Percentiles rank a stretch among this genome's conserved stretches.
These are phyloP conservation scores for Oxyruncus cristatus DNA, from an alignment of 2,113 vertebrate species.

Conservation along the genomic window DNA sequence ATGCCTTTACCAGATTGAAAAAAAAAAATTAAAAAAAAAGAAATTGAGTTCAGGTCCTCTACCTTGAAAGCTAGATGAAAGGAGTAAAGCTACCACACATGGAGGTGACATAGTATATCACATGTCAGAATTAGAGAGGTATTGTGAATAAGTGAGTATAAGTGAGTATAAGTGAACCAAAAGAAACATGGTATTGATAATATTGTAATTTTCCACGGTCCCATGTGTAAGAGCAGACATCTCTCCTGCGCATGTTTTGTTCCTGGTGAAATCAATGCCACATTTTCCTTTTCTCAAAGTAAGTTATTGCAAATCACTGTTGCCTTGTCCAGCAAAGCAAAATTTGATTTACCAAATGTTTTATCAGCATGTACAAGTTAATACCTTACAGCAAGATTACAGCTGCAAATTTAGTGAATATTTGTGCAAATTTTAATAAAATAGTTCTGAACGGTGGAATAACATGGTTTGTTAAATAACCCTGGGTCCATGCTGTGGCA, in stretches of 20 bases:
- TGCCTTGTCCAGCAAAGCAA: neutral
- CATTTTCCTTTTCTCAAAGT: neutral
- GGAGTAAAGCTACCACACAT: neutral
- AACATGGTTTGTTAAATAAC: neutral
- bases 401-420: neutral
- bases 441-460: neutral
- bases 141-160: too few species aligned
- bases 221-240: neutral
- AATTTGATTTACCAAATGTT: neutral
- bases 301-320: neutral
- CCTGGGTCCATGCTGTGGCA: rapidly evolving
- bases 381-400: neutral
- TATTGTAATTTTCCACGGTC: neutral
- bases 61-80: slow-evolving; percentile 29
- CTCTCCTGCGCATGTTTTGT: neutral
- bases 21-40: neutral
- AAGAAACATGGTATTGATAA: slow-evolving; percentile 42
- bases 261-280: slow-evolving; percentile 37
- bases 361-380: neutral
- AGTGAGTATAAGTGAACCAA: neutral
- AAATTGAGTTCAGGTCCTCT: neutral
- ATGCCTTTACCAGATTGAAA: neutral
- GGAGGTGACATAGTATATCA: neutral
- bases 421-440: neutral
- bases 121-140: neutral